Conservation (phyloP, 2,113 vertebrate genomes). For the Epinephelus lanceolatus region DNA sequence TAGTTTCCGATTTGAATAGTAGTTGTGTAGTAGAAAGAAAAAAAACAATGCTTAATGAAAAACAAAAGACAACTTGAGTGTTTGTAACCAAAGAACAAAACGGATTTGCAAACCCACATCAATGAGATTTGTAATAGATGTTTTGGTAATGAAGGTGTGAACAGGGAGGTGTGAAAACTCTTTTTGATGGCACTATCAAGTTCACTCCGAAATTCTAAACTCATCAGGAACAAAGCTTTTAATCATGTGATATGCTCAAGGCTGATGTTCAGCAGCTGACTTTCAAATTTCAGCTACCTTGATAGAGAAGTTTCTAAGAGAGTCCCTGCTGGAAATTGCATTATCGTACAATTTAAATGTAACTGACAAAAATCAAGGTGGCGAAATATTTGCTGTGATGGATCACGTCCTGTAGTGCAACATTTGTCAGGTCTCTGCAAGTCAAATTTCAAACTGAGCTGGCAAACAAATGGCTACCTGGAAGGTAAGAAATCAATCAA, state of each 20-base stretch:
- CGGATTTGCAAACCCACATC: background rate
- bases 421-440: background rate
- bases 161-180: background rate
- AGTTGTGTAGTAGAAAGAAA: no score
- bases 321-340: background rate
- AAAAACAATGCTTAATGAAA: background rate
- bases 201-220: no score
- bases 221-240: no score
- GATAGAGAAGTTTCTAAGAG: background rate
- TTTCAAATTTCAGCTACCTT: background rate
- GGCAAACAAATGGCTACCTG: background rate
- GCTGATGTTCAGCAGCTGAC: background rate
- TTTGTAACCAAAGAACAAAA: background rate
- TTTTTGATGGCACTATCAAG: background rate
- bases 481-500: background rate
- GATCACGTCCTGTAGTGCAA: background rate
- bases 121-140: background rate
- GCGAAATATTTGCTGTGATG: background rate
- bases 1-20: no score
- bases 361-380: background rate
- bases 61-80: background rate
- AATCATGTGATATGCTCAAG: background rate
- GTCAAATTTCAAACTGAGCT: background rate
- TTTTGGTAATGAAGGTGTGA: background rate
- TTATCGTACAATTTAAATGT: background rate